A percentile compares a stretch with the other conserved stretches of the same genome.
Conservation (phyloP, 2,888 invertebrate species). For the Orthonychiurus folsomi region DNA sequence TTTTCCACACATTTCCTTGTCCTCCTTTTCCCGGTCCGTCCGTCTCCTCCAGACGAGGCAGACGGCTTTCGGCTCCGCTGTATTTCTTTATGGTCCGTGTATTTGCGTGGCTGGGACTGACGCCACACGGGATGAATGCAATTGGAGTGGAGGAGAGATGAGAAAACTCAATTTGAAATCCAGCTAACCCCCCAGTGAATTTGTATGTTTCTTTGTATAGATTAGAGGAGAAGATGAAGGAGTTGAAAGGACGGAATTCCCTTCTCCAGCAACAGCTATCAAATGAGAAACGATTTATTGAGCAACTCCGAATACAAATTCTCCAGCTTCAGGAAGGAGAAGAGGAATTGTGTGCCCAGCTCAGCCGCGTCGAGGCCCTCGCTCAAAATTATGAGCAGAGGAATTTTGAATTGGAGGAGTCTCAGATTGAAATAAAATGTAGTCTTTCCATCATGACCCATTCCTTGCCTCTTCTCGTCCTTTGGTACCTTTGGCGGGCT, state of each 20-base stretch:
- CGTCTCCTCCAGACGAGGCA: too few relatives aligned
- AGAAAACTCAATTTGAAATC: neutral
- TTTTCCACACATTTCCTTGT: neutral
- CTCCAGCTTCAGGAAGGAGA: slow-evolving; percentile 37
- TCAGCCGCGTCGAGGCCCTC: slow-evolving; percentile 48
- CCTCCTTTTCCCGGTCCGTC: neutral
- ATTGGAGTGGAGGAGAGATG: too few relatives aligned
- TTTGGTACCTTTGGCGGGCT: slow-evolving; percentile 49
- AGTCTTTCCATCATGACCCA: slow-evolving; percentile 54
- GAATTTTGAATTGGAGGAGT: slow-evolving; percentile 49
- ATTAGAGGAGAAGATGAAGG: slow-evolving; percentile 42
- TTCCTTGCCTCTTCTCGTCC: slow-evolving; percentile 55
- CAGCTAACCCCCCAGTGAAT: too few relatives aligned
- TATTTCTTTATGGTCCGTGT: too few relatives aligned
- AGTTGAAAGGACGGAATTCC: slow-evolving; percentile 42
- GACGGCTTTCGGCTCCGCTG: too few relatives aligned
- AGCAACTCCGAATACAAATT: slow-evolving; percentile 34
- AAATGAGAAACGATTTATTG: slow-evolving; percentile 33
- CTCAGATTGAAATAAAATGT: slow-evolving; percentile 49
- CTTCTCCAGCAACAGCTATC: slow-evolving; percentile 42
- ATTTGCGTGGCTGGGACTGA: too few relatives aligned
- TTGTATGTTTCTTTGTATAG: too few relatives aligned
- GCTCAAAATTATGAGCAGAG: slow-evolving; percentile 52
- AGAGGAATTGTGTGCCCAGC: slow-evolving; percentile 45
- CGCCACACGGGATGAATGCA: too few relatives aligned